These are phyloP conservation scores for Drosophila rhopaloa DNA, from an alignment of 1,140 invertebrate species.

Conservation along the genomic window DNA sequence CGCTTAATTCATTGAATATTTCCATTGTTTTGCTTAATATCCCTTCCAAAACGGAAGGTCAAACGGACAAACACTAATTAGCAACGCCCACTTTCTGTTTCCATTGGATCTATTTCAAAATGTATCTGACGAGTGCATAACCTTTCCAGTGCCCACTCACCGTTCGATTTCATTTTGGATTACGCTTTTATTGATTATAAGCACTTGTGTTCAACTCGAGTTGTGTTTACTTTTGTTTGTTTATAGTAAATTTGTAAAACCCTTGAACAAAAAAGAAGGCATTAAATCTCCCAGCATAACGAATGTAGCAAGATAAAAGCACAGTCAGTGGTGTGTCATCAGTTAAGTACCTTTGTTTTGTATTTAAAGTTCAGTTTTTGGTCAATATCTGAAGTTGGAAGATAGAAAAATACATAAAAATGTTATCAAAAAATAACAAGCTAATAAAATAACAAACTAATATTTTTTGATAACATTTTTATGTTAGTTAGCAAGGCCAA, in stretches of 20 bases:
- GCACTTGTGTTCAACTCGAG: conserved; percentile 54
- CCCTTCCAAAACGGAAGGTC: conserved; percentile 47
- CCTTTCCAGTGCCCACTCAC: conserved; percentile 41
- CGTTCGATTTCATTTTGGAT: conserved; percentile 34
- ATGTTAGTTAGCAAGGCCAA: no score
- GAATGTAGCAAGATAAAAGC: conserved; percentile 4
- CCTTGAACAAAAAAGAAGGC: conserved; percentile 26
- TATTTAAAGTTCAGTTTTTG: neutral
- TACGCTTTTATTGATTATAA: conserved; percentile 48
- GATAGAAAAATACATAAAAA: no score
- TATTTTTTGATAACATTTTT: no score
- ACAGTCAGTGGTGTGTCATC: neutral
- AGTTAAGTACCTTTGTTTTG: neutral
- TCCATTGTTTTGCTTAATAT: conserved; percentile 27
- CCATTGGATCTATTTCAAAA: conserved; percentile 33
- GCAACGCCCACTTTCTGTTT: conserved; percentile 58
- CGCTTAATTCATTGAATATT: conserved; percentile 25
- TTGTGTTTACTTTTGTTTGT: conserved; percentile 19
- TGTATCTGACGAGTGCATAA: conserved; percentile 50
- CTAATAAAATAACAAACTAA: no score
- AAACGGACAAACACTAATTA: conserved; percentile 60
- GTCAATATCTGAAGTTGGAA: neutral
- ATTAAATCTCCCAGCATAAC: conserved; percentile 24
- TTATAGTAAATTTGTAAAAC: neutral
- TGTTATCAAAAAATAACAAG: no score